Percentiles rank a stretch among this genome's conserved stretches.
Evolutionary conservation across 2,888 invertebrate genomes (phyloP).

Genomic region (Trissonchulus latispiculum): DNA sequence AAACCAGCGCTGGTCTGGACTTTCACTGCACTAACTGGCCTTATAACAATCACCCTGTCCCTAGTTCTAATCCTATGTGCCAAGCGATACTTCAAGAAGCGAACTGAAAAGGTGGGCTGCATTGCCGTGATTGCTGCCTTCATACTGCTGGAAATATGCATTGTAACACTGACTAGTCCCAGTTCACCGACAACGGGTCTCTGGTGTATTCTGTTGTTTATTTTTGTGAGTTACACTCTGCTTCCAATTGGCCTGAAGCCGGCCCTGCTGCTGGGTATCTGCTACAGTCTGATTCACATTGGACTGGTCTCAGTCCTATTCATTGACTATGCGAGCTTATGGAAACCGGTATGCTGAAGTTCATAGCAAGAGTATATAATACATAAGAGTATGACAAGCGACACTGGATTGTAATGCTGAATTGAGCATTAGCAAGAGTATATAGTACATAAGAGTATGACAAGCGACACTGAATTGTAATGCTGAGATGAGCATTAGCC

Average conservation of each 20-base stretch:
- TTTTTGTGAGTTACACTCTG: slow-evolving; percentile 7
- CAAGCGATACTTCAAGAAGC: background rate
- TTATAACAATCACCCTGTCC: background rate
- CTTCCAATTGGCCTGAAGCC: background rate
- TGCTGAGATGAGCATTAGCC: too few species aligned
- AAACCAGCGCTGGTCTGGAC: background rate
- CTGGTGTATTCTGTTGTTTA: background rate
- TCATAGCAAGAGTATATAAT: too few species aligned
- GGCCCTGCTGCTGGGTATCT: background rate
- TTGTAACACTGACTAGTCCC: background rate
- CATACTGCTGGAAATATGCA: background rate
- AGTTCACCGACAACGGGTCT: background rate
- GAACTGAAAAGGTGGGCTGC: background rate
- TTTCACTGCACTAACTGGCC: background rate
- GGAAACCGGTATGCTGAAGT: too few species aligned
- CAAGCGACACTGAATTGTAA: too few species aligned
- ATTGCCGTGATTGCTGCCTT: background rate
- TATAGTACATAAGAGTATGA: too few species aligned
- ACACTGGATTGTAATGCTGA: too few species aligned
- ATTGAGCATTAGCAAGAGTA: too few species aligned
- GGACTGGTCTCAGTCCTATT: background rate
- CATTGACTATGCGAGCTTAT: background rate
- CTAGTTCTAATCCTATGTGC: background rate
- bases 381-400: too few species aligned
- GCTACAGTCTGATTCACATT: slow-evolving; percentile 7